A percentile compares a stretch with the other conserved stretches of the same genome.
phyloP scores from a whole-genome alignment of 1,140 invertebrate genomes.

The Carposina sasakii region DNA sequence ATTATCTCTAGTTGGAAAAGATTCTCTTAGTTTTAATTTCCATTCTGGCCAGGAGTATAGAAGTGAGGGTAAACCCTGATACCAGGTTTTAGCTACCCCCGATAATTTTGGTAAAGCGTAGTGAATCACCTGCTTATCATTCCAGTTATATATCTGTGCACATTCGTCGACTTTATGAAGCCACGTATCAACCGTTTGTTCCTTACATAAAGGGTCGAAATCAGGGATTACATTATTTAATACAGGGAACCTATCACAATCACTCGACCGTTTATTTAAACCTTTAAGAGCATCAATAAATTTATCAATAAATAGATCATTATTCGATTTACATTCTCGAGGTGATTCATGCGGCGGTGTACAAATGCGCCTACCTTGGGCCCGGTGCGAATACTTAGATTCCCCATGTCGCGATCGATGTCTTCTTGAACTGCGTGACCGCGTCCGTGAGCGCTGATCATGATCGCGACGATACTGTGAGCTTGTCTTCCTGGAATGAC shows the following conservation, averaged over 20 bases:
- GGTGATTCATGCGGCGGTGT: no score
- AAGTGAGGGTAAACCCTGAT: slow-evolving; percentile 13
- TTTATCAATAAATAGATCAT: slow-evolving; percentile 4
- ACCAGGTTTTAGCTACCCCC: slow-evolving; percentile 26
- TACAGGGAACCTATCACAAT: not conserved
- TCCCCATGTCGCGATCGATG: no score
- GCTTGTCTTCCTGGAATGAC: no score
- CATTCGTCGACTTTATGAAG: slow-evolving; percentile 9
- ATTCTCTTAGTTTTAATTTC: slow-evolving; percentile 24
- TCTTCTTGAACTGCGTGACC: no score
- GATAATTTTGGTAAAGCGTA: slow-evolving; percentile 2
- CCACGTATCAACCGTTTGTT: slow-evolving; percentile 6
- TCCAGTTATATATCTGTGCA: slow-evolving; percentile 6
- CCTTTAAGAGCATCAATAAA: not conserved
- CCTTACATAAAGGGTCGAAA: slow-evolving; percentile 4
- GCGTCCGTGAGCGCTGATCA: no score
- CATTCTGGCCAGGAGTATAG: slow-evolving; percentile 30
- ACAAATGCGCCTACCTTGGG: no score
- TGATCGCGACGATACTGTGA: no score
- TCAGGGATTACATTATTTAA: slow-evolving; percentile 4
- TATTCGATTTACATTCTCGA: no score
- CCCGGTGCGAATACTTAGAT: no score
- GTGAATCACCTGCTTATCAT: slow-evolving; percentile 4
- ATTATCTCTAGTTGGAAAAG: slow-evolving; percentile 21
- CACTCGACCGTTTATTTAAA: not conserved